Percentiles rank a stretch among this genome's conserved stretches.
Conservation (phyloP, 2,888 invertebrate species). For the Candidula unifasciata region DNA sequence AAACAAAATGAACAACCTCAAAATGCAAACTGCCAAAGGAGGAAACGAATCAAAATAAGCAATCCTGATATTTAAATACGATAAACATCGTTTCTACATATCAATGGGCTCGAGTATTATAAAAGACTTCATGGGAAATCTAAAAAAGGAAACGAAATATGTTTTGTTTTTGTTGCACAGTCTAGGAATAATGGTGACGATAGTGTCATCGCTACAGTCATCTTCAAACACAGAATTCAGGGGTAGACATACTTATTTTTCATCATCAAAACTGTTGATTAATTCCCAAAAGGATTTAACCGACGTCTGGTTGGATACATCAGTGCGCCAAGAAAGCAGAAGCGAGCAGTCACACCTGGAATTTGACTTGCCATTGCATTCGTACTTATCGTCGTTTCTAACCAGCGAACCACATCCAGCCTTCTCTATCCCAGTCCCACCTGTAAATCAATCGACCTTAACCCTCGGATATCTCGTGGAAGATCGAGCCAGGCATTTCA, state of each 20-base stretch:
- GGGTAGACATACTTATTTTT: too few relatives aligned
- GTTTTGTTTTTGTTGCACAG: not conserved
- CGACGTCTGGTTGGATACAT: not conserved
- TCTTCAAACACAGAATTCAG: not conserved
- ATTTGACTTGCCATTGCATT: not conserved
- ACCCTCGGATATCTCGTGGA: constrained; percentile 52
- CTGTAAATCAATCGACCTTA: constrained; percentile 31
- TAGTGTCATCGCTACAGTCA: not conserved
- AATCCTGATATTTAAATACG: too few relatives aligned
- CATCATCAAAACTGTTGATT: too few relatives aligned
- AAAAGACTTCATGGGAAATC: too few relatives aligned
- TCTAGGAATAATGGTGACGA: not conserved
- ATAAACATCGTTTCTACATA: too few relatives aligned
- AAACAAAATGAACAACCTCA: too few relatives aligned
- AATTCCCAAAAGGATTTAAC: not conserved
- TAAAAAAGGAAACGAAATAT: not conserved
- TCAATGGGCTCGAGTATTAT: too few relatives aligned
- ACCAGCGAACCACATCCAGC: constrained; percentile 21
- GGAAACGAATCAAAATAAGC: too few relatives aligned
- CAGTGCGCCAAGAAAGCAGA: not conserved
- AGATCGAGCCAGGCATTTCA: constrained; percentile 27
- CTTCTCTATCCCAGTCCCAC: constrained; percentile 32
- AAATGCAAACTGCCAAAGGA: too few relatives aligned
- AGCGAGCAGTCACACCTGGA: not conserved
- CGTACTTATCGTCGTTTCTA: not conserved